Percentiles rank a stretch among this genome's conserved stretches.
Evolutionary conservation across 2,888 invertebrate species (phyloP).

Genomic region (Saturnia pavonia): DNA sequence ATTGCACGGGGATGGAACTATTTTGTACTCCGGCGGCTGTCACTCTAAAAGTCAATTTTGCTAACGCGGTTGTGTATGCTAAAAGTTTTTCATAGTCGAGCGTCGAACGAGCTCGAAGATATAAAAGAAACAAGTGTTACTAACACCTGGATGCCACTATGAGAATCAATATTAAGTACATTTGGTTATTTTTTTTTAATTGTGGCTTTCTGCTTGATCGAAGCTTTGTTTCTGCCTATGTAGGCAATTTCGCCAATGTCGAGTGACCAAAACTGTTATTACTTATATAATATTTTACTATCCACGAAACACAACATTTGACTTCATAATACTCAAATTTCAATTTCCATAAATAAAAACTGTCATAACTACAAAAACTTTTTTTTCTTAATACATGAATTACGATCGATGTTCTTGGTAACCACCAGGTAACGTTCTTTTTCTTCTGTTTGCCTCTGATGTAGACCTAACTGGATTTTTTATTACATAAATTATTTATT

Average conservation of each 20-base stretch:
- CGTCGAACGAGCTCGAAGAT: conserved; percentile 59
- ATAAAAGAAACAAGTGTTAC: conserved; percentile 79
- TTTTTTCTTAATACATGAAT: background rate
- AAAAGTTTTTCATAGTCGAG: conserved; percentile 59
- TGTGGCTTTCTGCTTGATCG: no score
- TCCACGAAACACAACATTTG: conserved; percentile 26
- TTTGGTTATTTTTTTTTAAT: no score
- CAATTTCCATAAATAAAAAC: background rate
- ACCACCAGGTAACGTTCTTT: background rate
- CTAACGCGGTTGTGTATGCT: conserved; percentile 59
- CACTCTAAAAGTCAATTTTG: conserved; percentile 73
- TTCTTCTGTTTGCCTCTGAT: background rate
- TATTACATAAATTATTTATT: background rate
- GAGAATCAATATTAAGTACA: no score
- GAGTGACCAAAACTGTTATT: no score
- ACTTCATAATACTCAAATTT: background rate
- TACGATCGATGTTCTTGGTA: background rate
- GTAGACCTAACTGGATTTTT: background rate
- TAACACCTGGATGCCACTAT: conserved; percentile 43
- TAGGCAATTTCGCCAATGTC: no score
- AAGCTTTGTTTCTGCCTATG: no score
- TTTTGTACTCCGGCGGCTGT: conserved; percentile 53
- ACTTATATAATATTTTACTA: no score
- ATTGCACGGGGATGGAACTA: conserved; percentile 12
- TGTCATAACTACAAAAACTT: background rate